Conservation (phyloP, 2,797 vertebrate genomes). For the Aplochiton taeniatus region DNA sequence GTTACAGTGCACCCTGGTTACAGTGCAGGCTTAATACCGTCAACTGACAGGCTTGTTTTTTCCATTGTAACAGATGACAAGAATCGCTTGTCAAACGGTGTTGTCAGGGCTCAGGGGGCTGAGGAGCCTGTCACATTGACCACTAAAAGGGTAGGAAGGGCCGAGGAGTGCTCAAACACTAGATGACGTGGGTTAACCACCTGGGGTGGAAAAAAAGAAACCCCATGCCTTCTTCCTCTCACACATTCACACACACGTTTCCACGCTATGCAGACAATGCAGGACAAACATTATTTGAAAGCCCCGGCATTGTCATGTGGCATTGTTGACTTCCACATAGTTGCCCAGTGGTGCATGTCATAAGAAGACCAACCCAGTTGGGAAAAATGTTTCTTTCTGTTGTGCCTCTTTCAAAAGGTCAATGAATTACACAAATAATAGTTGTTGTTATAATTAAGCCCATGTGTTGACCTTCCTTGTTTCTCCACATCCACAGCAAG, state of each 20-base stretch:
- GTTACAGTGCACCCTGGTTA: slow-evolving; percentile 26
- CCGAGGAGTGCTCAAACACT: slow-evolving; percentile 24
- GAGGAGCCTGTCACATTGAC: slow-evolving; percentile 21
- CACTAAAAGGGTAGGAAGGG: slow-evolving; percentile 17
- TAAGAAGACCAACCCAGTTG: background rate
- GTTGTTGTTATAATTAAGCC: no score
- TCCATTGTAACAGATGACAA: slow-evolving; percentile 45
- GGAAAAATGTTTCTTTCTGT: no score
- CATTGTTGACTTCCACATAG: background rate
- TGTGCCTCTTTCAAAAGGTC: no score
- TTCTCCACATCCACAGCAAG: no score
- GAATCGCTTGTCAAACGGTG: slow-evolving; percentile 18
- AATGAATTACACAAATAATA: no score
- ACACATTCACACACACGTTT: slow-evolving; percentile 6
- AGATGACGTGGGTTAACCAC: background rate
- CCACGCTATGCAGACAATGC: slow-evolving; percentile 5
- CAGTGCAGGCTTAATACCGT: slow-evolving; percentile 30
- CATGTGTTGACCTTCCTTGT: no score
- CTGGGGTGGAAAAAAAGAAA: background rate
- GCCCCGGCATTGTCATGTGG: background rate
- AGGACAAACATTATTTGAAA: background rate
- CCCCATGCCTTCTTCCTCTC: background rate
- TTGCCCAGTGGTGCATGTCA: background rate
- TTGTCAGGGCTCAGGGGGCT: slow-evolving; percentile 9
- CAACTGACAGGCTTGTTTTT: slow-evolving; percentile 42